Evolutionary conservation across 2,113 vertebrate species (phyloP), one percentile per base, ranked within the genome.

Genomic region (Suncus etruscus): DNA sequence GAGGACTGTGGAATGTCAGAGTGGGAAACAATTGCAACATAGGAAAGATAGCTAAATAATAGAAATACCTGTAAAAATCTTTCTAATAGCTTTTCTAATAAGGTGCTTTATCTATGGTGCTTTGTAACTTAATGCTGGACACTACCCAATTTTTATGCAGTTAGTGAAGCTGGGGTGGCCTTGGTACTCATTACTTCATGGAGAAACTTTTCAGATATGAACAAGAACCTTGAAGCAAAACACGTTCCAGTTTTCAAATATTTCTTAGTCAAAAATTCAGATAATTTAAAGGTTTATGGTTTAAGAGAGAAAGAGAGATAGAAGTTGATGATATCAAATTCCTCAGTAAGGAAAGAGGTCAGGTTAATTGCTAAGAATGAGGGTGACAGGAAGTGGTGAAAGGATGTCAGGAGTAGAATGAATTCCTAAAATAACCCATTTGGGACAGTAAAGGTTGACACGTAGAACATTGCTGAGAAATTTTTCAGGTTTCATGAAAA

Each of bases 361-460:
- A 82, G 24, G 47, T 72, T 92, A 75, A 92, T 85, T 87, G 47
- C 65, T 87, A 69, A 94, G 90, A 94, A 82, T 77, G 66, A 69
- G 16, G 7, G 29, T 63, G 4, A 3, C 1, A 50, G 3, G 9
- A 9, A 47, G 12, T 39, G 8, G 27, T 45, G 39, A 51, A 77
- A 48, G 22, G 3, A 66, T 1, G 32, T 24, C 20, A 70, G 1
- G 31, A 84, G 9, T 20, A 39, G 70, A 12, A 27, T 47, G 27
- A 70, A 78, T 78, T 75, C 45, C 68, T 81, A 74, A 84, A 82
- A 66, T 8, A 84, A 9, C 20, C 76, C 31, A 74, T 74, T 83
- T n/a, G 24, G 27, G 15, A 45, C 12, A 29, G 69, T 82, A 25
- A 48, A 47, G 12, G 0, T 75, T 80, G 54, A 54, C 48, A 18